Conservation (phyloP, 2,113 vertebrate genomes). For the Hippocampus abdominalis region DNA sequence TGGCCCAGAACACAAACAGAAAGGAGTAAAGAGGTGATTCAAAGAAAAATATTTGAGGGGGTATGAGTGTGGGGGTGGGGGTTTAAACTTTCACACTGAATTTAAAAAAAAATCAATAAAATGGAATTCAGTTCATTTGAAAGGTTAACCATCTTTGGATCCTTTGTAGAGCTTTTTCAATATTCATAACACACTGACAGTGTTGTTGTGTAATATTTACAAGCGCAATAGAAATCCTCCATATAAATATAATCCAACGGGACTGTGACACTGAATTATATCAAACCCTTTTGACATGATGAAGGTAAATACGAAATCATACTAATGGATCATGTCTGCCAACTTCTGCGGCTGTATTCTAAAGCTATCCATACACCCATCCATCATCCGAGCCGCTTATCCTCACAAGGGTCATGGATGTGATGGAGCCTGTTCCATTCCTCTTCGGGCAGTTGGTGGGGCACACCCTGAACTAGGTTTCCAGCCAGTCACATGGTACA, state of each 20-base stretch:
- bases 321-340: background rate
- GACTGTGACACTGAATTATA: background rate
- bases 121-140: background rate
- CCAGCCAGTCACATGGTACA: no score
- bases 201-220: conserved; percentile 1
- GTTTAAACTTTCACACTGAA: background rate
- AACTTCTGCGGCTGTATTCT: background rate
- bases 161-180: background rate
- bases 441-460: no score
- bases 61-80: no score
- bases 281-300: background rate
- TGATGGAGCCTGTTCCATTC: no score
- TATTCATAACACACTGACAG: background rate
- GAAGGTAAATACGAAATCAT: background rate
- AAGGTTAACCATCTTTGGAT: background rate
- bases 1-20: no score
- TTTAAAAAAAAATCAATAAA: background rate
- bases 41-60: no score
- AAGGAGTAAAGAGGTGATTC: no score
- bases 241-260: background rate
- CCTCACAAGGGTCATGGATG: no score
- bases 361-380: background rate
- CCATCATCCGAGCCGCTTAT: no score
- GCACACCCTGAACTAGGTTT: no score
- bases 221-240: background rate